Base-by-base conservation (phyloP, 2,797 vertebrate genomes). In the Buceros bicornis region DNA sequence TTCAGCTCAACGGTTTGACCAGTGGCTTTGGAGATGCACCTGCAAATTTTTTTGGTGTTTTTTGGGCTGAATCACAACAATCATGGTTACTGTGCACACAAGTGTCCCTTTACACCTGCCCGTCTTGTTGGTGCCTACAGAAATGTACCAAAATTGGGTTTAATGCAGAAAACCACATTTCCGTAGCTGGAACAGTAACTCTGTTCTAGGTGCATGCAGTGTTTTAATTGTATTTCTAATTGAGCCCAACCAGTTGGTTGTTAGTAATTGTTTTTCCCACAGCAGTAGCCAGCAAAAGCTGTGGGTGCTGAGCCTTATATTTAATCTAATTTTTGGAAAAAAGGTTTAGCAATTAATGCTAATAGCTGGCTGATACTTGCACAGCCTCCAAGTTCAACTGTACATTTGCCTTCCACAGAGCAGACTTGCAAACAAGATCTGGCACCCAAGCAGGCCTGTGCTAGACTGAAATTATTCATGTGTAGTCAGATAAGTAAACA, bases 391-490 rank as follows among this genome's bases (percentile, higher is more conserved):
- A 94, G 79, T 83, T 80, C 96, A 89, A 56, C 87, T 97, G 78
- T 94, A 64, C 66, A 15, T 26, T 31, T 90, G 73, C 82, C 88
- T 91, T 97, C 97, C 90, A 91, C 53, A 82, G 85, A 93, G 88
- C 81, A 96, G 95, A 92, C 86, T 95, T 97, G 61, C 78, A 89
- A 96, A 97, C 72, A 94, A 72, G 79, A 95, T 93, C 77, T 97
- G 95, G 93, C 91, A 97, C 90, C 89, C 71, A 50, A 96, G 93
- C 94, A 97, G 83, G 97, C 87, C 96, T 95, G 73, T 93, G 93
- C 95, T 97, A 96, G 97, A 96, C 94, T 97, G 76, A 90, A 90
- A 93, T 92, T 94, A 91, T 97, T 96, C 91, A 90, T 92, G 80
- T 95, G 69, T 79, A 94, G 96, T 96, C 31, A 50, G 73, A 86